Base-by-base conservation (phyloP, 1,140 invertebrate genomes). In the Gryon sp. region DNA sequence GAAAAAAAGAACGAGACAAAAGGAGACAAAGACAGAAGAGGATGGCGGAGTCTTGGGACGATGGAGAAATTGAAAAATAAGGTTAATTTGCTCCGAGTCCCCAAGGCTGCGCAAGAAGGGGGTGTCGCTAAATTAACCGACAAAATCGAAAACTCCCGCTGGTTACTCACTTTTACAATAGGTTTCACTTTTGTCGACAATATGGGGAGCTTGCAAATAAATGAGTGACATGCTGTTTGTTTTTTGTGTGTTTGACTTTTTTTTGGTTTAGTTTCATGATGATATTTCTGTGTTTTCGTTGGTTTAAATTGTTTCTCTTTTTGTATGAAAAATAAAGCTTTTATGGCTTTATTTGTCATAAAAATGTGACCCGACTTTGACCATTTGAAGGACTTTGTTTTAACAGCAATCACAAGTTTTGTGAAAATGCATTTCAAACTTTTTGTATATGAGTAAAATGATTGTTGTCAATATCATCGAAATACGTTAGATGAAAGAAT, bases 31-130 rank as follows among this genome's bases (percentile, higher is more conserved):
- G n/a, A n/a, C n/a, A n/a, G n/a, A n/a, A n/a, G 32, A 40, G 57
- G 40, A 20, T 6, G 20, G 28, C 62, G 30, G 18, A 30, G 68
- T 55, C 55, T 69, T 48, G 15, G 38, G 41, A 62, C 45, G 48
- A 11, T 18, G 62, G 40, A 30, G 63, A 76, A 82, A 82, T 82
- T 77, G 79, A 79, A 80, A 79, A 80, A 79, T 82, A 78, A 80
- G 75, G 79, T 79, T 82, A 80, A 75, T 78, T 80, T 76, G 65
- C 63, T 15, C 52, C 34, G 32, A 55, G 34, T 60, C 55, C 45
- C 65, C 16, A 28, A 43, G 48, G 53, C 48, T 20, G 19, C 19
- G 26, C 30, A 18, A 52, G 26, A 24, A 43, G 70, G 70, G 59
- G 46, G 70, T 62, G 52, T 66, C 60, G 46, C 46, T 70, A 78